Conservation (phyloP, 2,797 vertebrate genomes). For the Chelidonichthys spinosus region DNA sequence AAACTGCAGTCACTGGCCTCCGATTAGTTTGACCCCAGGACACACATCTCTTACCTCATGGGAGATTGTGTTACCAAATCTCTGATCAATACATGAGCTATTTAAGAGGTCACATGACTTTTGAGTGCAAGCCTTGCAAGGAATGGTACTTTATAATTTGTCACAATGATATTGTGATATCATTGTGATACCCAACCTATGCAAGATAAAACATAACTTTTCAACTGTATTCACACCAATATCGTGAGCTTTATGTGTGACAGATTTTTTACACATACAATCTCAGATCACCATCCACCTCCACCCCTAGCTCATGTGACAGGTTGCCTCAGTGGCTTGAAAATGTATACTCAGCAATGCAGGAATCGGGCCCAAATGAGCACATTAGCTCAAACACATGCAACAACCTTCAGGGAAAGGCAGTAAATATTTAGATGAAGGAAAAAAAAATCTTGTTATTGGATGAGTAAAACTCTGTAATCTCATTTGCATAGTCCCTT, state of each 20-base stretch:
- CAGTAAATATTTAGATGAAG: constrained; percentile 58
- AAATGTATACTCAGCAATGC: constrained; percentile 39
- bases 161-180: constrained; percentile 3
- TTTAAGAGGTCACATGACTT: constrained; percentile 13
- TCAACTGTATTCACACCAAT: not conserved
- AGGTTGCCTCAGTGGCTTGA: constrained; percentile 9
- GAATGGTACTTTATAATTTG: not conserved
- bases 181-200: not conserved
- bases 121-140: not conserved
- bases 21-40: constrained; percentile 27
- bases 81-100: constrained; percentile 35
- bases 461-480: constrained; percentile 58
- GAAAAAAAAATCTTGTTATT: constrained; percentile 60
- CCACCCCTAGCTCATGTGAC: constrained; percentile 24
- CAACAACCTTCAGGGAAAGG: constrained; percentile 59
- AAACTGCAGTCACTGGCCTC: constrained; percentile 17
- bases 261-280: not conserved
- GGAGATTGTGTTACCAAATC: constrained; percentile 39
- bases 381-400: constrained; percentile 46
- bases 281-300: not conserved
- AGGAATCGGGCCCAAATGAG: constrained; percentile 17
- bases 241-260: not conserved
- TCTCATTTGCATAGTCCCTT: constrained; percentile 70
- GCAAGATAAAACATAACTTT: not conserved
- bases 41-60: constrained; percentile 18